phyloP scores from a whole-genome alignment of 1,140 invertebrate genomes.

The Cylas formicarius region DNA sequence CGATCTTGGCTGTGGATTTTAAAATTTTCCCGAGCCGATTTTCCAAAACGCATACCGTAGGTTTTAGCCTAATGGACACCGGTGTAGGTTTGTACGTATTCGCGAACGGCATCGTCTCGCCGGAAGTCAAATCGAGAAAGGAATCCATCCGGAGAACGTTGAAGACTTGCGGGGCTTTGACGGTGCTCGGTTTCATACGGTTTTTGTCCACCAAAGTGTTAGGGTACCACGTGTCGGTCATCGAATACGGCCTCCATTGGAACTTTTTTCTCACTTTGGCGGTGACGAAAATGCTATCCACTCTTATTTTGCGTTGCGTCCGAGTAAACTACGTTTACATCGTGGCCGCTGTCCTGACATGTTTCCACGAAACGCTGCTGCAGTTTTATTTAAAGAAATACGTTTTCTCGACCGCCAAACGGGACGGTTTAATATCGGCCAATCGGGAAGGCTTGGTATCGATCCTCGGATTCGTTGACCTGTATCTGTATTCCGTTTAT shows the following conservation, averaged over 20 bases:
- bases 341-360: constrained; percentile 45
- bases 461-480: constrained; percentile 69
- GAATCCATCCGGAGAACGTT: constrained; percentile 38
- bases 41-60: constrained; percentile 80
- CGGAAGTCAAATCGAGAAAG: constrained; percentile 42
- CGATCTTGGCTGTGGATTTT: constrained; percentile 92
- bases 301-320: constrained; percentile 49
- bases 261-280: constrained; percentile 95
- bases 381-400: constrained; percentile 58
- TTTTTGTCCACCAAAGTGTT: constrained; percentile 55
- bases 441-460: constrained; percentile 89
- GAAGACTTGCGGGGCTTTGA: constrained; percentile 46
- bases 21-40: constrained; percentile 72
- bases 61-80: constrained; percentile 89
- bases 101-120: constrained; percentile 75
- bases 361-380: constrained; percentile 64
- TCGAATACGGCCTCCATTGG: constrained; percentile 94
- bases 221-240: constrained; percentile 78
- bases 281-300: constrained; percentile 67
- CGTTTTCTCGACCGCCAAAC: constrained; percentile 55
- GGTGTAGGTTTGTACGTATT: constrained; percentile 87
- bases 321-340: constrained; percentile 32
- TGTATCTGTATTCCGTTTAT: constrained; percentile 71
- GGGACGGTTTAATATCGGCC: constrained; percentile 61
- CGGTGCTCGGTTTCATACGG: constrained; percentile 65